Evolutionary conservation across 2,797 vertebrate species (phyloP), one percentile per base, ranked within the genome.

Genomic region (Novumbra hubbsi): DNA sequence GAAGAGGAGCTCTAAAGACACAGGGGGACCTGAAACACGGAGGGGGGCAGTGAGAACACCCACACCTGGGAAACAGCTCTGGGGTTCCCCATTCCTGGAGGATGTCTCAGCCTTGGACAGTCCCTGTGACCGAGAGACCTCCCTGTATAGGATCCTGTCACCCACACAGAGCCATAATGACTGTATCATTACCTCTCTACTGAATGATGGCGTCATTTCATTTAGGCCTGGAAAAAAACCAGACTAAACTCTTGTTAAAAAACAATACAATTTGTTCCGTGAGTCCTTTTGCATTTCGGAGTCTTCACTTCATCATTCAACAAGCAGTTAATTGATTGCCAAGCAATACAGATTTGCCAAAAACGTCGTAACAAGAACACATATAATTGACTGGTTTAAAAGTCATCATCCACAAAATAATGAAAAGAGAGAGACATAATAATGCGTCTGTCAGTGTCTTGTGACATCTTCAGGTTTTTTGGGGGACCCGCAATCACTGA

Each of bases 131-230:
- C n/a, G 21, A 11, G 12, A 68, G 78, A 66, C 85, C 88, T 88
- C 88, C 85, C 86, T 87, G 81, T 78, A 86, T 73, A 78, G 19
- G 81, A 89, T 83, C 84, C 84, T 86, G 83, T 70, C 77, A 83
- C 71, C 77, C 81, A 77, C 50, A 75, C 79, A 64, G 82, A 73
- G 75, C 83, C 77, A 74, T 82, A 84, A 83, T 82, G 70, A 84
- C 83, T 83, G 82, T 69, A 73, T 76, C 84, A 87, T 89, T 89
- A 88, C 76, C 67, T 78, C 62, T 70, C 76, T 52, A 55, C 76
- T 79, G 77, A 85, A 86, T 74, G 68, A 82, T 83, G 81, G 82
- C 80, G 85, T 78, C 67, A 80, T 75, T 73, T 81, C 80, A 84
- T 88, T 85, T 82, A 45, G 65, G 81, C 63, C 32, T 70, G 62